Evolutionary conservation across 2,113 vertebrate species (phyloP).

Genomic region (Miniopterus natalensis): DNA sequence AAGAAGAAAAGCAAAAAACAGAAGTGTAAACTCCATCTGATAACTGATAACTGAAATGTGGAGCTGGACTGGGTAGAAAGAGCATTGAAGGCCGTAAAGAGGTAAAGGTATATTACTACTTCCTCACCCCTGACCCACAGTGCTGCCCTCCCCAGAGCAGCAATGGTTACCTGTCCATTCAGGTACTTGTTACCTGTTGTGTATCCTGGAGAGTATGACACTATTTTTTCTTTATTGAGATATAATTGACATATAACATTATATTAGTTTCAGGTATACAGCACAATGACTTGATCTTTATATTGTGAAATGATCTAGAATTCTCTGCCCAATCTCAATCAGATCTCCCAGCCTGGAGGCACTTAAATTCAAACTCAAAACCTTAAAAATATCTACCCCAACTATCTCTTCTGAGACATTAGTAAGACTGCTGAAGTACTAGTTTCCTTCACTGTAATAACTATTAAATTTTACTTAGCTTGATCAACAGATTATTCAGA

Average conservation of each 20-base stretch:
- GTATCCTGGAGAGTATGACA: not conserved
- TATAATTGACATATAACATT: not conserved
- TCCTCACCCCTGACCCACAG: not conserved
- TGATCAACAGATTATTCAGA: not conserved
- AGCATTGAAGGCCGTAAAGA: too few species aligned
- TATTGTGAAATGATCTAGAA: not conserved
- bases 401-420: not conserved
- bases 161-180: rapidly evolving
- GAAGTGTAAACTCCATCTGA: not conserved
- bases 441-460: not conserved
- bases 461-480: not conserved
- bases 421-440: not conserved
- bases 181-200: not conserved
- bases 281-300: not conserved
- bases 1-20: not conserved
- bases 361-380: not conserved
- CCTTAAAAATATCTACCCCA: not conserved
- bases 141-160: too few species aligned
- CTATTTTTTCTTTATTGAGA: not conserved
- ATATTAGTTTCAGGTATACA: not conserved
- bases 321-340: not conserved
- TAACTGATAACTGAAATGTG: not conserved
- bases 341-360: not conserved
- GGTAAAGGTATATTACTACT: not conserved
- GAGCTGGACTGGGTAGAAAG: not conserved